Evolutionary conservation across 2,113 vertebrate species (phyloP).

Genomic region (Montifringilla adamsi): DNA sequence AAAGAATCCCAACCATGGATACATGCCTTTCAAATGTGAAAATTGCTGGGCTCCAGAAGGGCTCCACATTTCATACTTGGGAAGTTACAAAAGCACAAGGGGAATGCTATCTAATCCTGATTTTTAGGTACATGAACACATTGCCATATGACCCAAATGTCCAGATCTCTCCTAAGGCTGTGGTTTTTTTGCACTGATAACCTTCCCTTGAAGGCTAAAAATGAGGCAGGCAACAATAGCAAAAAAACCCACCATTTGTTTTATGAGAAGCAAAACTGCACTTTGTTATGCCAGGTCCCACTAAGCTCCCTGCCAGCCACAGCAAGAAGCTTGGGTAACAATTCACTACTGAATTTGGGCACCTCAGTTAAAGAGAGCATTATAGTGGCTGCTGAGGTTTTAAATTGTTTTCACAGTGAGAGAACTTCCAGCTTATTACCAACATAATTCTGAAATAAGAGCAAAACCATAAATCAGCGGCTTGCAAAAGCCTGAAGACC

Average conservation of each 20-base stretch:
- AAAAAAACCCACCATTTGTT: neutral
- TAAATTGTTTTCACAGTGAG: neutral
- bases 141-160: neutral
- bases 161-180: neutral
- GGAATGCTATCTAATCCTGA: constrained; percentile 11
- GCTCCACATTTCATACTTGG: neutral
- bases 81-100: neutral
- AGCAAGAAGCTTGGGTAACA: neutral
- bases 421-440: neutral
- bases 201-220: neutral
- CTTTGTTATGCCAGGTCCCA: neutral
- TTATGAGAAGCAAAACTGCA: neutral
- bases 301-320: neutral
- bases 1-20: neutral
- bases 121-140: neutral
- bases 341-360: neutral
- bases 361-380: neutral
- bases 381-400: neutral
- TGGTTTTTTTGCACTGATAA: neutral
- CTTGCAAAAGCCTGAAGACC: neutral
- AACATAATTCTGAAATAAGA: neutral
- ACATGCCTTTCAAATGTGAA: neutral
- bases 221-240: neutral
- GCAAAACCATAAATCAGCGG: neutral
- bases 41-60: neutral